Conservation (phyloP, 1,140 invertebrate species). For the Sarcophaga peregrina region DNA sequence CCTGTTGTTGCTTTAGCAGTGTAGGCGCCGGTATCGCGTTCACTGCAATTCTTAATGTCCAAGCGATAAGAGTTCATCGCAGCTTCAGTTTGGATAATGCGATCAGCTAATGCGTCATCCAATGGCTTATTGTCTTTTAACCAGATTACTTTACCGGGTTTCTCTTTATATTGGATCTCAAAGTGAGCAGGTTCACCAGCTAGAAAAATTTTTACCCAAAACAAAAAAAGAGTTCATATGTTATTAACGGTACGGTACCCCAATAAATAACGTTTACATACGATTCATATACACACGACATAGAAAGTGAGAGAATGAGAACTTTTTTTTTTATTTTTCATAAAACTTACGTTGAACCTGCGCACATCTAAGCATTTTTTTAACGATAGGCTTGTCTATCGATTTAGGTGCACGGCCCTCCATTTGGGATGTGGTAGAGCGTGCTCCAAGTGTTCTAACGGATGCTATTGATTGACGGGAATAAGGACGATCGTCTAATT, state of each 20-base stretch:
- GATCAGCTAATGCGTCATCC: constrained; percentile 79
- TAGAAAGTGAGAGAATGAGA: not conserved
- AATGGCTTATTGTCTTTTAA: constrained; percentile 89
- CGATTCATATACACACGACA: not conserved
- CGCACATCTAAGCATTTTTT: constrained; percentile 78
- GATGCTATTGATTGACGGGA: constrained; percentile 37
- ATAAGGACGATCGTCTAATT: constrained; percentile 33
- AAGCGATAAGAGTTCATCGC: constrained; percentile 74
- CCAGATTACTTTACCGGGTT: constrained; percentile 79
- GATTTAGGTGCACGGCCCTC: constrained; percentile 53
- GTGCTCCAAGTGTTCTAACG: constrained; percentile 48
- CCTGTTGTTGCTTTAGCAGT: constrained; percentile 88
- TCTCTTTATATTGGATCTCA: constrained; percentile 79
- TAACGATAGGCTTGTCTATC: constrained; percentile 72
- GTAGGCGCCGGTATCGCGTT: constrained; percentile 89
- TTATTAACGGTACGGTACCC: not conserved
- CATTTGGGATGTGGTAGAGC: constrained; percentile 51
- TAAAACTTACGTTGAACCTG: constrained; percentile 81
- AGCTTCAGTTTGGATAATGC: constrained; percentile 73
- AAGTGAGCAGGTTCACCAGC: constrained; percentile 88
- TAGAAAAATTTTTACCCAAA: constrained; percentile 55
- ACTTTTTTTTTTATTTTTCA: not conserved
- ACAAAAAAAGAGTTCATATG: not conserved
- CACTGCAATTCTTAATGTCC: constrained; percentile 81
- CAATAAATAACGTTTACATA: not conserved